Base-by-base conservation (phyloP, 2,113 vertebrate species). In the Pseudopipra pipra region DNA sequence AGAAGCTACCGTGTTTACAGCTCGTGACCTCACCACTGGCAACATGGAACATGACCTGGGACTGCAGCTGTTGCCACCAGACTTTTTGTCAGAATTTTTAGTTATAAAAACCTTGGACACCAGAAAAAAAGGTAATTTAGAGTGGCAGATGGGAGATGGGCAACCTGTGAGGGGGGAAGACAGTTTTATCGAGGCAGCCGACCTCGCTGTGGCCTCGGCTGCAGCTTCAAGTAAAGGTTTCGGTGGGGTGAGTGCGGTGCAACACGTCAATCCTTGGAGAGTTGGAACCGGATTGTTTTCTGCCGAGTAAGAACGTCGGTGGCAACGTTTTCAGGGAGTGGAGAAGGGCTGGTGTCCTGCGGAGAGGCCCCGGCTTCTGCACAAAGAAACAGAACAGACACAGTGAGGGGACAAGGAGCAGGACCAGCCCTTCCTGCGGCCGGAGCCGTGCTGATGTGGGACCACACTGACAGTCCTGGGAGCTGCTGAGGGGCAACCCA, bases 1-100 rank as follows among this genome's bases (percentile, higher is more conserved):
- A 95, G 81, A 97, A 97, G 97, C 96, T 97, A 98, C 96, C 96
- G 85, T 77, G 97, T 97, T 95, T 98, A 98, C 97, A 97, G 96
- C 97, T 75, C 58, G 94, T 95, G 98, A 97, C 91, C 94, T 97
- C 97, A 98, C 97, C 96, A 85, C 94, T 90, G 95, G 95, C 4
- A 37, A 97, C 96, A 90, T 47, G n/a, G 43, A 93, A 96, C 93
- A 96, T 93, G 96, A 93, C 86, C 83, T 46, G 80, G 87, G 95
- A 96, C 90, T 87, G 95, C 93, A 97, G 95, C 94, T 52, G 85
- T 63, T 89, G 95, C 96, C 97, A 95, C 91, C 90, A 77, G 76
- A 88, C 33, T 94, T 84, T 78, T 90, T 35, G 9, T 77, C 39
- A 8, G 47, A 3, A 35, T 73, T 87, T 92, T 84, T 85, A 79